phyloP scores from a whole-genome alignment of 1,140 invertebrate species.

The Oryzaephilus surinamensis region DNA sequence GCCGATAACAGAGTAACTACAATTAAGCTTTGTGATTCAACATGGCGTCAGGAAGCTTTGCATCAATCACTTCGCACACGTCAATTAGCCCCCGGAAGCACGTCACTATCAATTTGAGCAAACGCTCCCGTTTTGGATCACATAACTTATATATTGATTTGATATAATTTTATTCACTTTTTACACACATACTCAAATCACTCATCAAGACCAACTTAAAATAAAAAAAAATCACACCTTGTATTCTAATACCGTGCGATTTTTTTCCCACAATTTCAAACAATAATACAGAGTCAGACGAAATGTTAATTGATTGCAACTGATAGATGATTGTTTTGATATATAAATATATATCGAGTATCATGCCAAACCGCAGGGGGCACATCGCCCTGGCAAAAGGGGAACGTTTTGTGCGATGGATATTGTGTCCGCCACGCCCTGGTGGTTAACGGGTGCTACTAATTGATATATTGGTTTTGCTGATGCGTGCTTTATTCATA shows the following conservation, averaged over 20 bases:
- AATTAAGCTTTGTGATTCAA: slow-evolving; percentile 31
- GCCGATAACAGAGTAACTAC: slow-evolving; percentile 8
- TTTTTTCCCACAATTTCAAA: too few species aligned
- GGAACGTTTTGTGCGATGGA: too few species aligned
- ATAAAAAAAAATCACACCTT: too few species aligned
- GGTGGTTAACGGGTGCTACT: slow-evolving; percentile 24
- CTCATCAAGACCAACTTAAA: too few species aligned
- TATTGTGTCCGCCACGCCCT: slow-evolving; percentile 26
- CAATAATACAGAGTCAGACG: too few species aligned
- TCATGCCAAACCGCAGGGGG: slow-evolving; percentile 8
- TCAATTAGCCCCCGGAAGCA: slow-evolving; percentile 36
- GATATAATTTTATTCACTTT: too few species aligned
- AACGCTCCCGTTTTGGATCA: slow-evolving; percentile 26
- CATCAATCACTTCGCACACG: slow-evolving; percentile 37
- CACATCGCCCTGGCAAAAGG: slow-evolving; percentile 9
- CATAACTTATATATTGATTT: too few species aligned
- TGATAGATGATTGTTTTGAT: slow-evolving; percentile 12
- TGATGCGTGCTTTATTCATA: slow-evolving; percentile 15
- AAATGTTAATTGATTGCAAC: slow-evolving; percentile 15
- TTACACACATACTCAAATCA: background rate
- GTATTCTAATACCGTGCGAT: too few species aligned
- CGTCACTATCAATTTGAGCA: slow-evolving; percentile 37
- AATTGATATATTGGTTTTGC: slow-evolving; percentile 25
- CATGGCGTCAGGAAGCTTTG: slow-evolving; percentile 33
- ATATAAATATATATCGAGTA: slow-evolving; percentile 12